Conservation (phyloP, 2,797 vertebrate genomes). For the Ctenopoma multispine region DNA sequence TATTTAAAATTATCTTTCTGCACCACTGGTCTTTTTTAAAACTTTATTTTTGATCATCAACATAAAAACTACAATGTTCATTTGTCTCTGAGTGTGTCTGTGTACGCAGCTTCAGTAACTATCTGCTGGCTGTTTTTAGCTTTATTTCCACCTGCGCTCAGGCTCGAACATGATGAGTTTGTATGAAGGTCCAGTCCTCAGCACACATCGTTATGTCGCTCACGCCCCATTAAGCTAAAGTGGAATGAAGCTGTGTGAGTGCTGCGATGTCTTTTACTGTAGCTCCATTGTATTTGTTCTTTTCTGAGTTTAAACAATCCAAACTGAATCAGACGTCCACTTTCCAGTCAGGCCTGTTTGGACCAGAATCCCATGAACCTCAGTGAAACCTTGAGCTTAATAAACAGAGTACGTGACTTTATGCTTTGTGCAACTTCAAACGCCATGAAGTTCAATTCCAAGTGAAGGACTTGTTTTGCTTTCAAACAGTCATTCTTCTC, state of each 20-base stretch:
- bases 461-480: slow-evolving; percentile 5
- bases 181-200: slow-evolving; percentile 4
- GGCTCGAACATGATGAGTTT: too few relatives aligned
- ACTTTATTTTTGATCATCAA: too few relatives aligned
- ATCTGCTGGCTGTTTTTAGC: too few relatives aligned
- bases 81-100: too few relatives aligned
- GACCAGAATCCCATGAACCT: neutral
- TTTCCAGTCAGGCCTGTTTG: neutral
- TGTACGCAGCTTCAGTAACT: too few relatives aligned
- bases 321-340: too few relatives aligned
- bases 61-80: too few relatives aligned
- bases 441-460: neutral
- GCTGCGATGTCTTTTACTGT: slow-evolving; percentile 11
- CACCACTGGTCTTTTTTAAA: too few relatives aligned
- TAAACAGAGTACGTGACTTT: neutral
- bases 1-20: too few relatives aligned
- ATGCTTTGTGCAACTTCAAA: slow-evolving; percentile 6
- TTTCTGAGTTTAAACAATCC: neutral
- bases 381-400: neutral
- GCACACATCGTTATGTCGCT: slow-evolving; percentile 12
- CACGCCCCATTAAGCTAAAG: slow-evolving; percentile 14
- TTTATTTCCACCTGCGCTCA: too few relatives aligned
- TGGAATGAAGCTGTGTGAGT: slow-evolving; percentile 3
- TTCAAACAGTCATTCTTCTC: neutral
- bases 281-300: neutral